Evolutionary conservation across 2,888 invertebrate species (phyloP), one percentile per base, ranked within the genome.

Genomic region (Dioctria rufipes): DNA sequence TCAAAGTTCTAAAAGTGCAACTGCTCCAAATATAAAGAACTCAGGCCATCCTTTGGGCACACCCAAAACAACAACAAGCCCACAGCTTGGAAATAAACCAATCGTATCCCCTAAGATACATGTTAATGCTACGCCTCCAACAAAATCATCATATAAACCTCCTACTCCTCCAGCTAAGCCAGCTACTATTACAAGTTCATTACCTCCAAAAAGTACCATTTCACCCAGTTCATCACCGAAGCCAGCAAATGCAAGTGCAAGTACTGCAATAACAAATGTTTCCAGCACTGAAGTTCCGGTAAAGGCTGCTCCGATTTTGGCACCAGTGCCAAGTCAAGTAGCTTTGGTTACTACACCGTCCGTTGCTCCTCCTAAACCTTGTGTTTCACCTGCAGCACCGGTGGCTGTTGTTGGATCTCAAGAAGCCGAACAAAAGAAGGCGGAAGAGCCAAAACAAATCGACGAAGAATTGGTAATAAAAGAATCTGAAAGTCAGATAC

Each of bases 81-180:
- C 77, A 49, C 77, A 63, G 37, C 9, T 25, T 25, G 39, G n/a
- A 5, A 37, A 5, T 49, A 77, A 77, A 42, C 5, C 77, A 11
- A 3, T 89, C 54, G 78, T 81, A 42, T 81, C 82, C 81, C 83
- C 84, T 25, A 61, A 73, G 13, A 61, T 69, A 71, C 85, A 85
- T 81, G 81, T 84, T 13, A 84, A 83, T 69, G 84, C 86, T 37
- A 84, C 85, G 46, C 83, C 86, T 58, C 82, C 85, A 43, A 85
- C 85, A 78, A 85, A 86, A 79, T 84, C 84, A 80, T 78, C 71
- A 78, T 60, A 66, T 0, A 81, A 80, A 37, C 63, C 81, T 25
- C 80, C 77, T 66, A 78, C 83, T 39, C 78, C 81, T 51, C 80
- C 63, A 4, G 63, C 25, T 13, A 77, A 77, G 9, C 69, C 63